Evolutionary conservation across 35 echinoderm and acorn worm genomes (phyloP).

Genomic region (Apostichopus parvimensis): DNA sequence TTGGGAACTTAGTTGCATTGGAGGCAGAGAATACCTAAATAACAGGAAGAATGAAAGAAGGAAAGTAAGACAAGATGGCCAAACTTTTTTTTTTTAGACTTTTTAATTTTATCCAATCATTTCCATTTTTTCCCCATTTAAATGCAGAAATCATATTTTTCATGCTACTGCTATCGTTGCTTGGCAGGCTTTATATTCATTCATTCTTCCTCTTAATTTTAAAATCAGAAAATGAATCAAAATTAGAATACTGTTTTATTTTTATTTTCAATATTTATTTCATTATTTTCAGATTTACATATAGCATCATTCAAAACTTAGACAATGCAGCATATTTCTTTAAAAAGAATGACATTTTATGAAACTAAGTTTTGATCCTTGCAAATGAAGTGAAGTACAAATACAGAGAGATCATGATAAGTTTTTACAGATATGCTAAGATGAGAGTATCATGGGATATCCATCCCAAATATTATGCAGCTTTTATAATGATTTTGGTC

Average conservation of each 20-base stretch:
- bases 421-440: too few species aligned
- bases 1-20: slow-evolving; percentile 64
- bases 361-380: too few species aligned
- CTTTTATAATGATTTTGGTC: too few species aligned
- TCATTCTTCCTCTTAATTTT: slow-evolving; percentile 11
- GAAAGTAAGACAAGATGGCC: neutral
- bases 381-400: too few species aligned
- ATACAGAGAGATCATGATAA: too few species aligned
- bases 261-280: neutral
- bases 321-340: neutral
- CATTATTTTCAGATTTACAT: neutral
- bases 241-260: neutral
- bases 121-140: neutral
- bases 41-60: slow-evolving; percentile 41
- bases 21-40: slow-evolving; percentile 76
- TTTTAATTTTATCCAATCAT: neutral
- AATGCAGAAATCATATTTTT: neutral
- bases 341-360: neutral
- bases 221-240: neutral
- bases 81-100: neutral
- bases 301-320: neutral
- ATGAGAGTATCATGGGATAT: too few species aligned
- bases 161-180: neutral
- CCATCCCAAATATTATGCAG: too few species aligned
- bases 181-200: neutral